These are phyloP conservation scores for Petrocephalus sullivani DNA, from an alignment of 2,797 vertebrate species.

Conservation along the genomic window DNA sequence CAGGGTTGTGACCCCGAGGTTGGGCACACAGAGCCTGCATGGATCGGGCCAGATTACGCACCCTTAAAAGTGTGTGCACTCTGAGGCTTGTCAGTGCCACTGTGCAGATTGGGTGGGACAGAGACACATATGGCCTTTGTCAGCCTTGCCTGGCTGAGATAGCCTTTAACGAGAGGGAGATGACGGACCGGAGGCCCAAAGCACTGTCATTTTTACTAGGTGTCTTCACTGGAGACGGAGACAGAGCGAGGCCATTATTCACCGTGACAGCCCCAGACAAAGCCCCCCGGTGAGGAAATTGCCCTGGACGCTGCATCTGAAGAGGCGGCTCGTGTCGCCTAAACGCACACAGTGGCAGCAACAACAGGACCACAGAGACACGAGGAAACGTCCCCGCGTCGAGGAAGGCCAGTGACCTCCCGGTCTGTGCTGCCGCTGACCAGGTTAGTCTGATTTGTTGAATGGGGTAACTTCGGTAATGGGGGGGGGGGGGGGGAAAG, in stretches of 20 bases:
- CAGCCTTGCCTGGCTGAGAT: constrained; percentile 26
- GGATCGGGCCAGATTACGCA: background rate
- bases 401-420: constrained; percentile 77
- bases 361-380: constrained; percentile 66
- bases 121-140: background rate
- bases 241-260: constrained; percentile 13
- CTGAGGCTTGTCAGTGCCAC: constrained; percentile 44
- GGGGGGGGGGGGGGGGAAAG: constrained; percentile 42
- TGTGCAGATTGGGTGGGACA: constrained; percentile 31
- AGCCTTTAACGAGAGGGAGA: background rate
- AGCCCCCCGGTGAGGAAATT: background rate
- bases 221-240: constrained; percentile 15
- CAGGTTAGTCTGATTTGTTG: constrained; percentile 72
- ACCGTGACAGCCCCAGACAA: background rate
- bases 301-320: background rate
- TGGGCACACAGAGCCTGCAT: background rate
- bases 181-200: background rate
- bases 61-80: background rate
- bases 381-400: constrained; percentile 77
- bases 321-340: background rate
- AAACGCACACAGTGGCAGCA: constrained; percentile 12
- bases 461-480: constrained; percentile 78
- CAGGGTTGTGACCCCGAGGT: background rate
- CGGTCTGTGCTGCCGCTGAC: constrained; percentile 65
- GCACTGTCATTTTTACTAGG: background rate